Conservation (phyloP, 2,888 invertebrate species). For the Physocephala rufipes region DNA sequence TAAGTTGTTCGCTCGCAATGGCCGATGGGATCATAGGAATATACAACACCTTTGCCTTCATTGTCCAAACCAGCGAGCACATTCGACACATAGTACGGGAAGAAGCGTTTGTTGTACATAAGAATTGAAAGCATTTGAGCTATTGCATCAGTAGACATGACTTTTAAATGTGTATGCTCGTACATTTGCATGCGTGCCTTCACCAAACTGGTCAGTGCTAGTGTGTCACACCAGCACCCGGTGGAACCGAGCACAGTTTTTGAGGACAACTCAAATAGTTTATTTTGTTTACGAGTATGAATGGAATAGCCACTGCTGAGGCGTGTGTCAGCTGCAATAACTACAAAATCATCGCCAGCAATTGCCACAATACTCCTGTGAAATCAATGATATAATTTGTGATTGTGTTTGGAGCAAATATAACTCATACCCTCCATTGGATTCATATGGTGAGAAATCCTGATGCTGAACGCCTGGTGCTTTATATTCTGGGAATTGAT, state of each 20-base stretch:
- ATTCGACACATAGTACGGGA: conserved; percentile 97
- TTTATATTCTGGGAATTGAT: conserved; percentile 63
- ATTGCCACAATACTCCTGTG: conserved; percentile 93
- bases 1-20: conserved; percentile 87
- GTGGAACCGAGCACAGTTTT: conserved; percentile 91
- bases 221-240: conserved; percentile 97
- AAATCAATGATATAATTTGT: background rate
- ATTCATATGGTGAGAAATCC: conserved; percentile 75
- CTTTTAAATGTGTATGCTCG: conserved; percentile 90
- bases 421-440: conserved; percentile 77
- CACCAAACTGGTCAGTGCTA: conserved; percentile 86
- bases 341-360: conserved; percentile 93
- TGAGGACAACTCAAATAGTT: conserved; percentile 83
- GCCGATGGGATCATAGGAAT: conserved; percentile 97
- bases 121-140: conserved; percentile 97
- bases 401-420: background rate
- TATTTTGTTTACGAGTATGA: conserved; percentile 87
- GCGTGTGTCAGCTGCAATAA: conserved; percentile 95
- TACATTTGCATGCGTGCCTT: conserved; percentile 94
- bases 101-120: conserved; percentile 96
- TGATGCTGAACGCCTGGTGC: conserved; percentile 66
- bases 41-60: conserved; percentile 93
- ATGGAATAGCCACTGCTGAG: conserved; percentile 91
- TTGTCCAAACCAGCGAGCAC: conserved; percentile 92
- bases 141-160: conserved; percentile 90